Evolutionary conservation across 2,888 invertebrate species (phyloP).

Genomic region (Parasteatoda lunata): DNA sequence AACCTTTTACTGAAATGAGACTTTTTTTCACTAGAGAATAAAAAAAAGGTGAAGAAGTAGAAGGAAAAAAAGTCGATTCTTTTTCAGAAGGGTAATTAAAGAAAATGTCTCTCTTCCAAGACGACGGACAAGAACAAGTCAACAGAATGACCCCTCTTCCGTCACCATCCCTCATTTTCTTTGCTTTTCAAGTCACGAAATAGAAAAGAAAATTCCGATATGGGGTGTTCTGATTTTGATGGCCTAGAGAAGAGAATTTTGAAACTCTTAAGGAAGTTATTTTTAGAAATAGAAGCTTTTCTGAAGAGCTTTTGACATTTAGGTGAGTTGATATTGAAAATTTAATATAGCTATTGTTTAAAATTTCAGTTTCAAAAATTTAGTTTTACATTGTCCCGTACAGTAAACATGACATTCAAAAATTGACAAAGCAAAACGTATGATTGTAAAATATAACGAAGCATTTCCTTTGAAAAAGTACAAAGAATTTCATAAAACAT

Average conservation of each 20-base stretch:
- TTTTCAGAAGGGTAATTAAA: conserved; percentile 50
- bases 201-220: background rate
- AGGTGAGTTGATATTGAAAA: too few relatives aligned
- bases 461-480: too few relatives aligned
- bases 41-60: conserved; percentile 4
- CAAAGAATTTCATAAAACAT: too few relatives aligned
- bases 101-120: conserved; percentile 40
- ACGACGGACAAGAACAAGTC: background rate
- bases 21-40: background rate
- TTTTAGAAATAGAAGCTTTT: too few relatives aligned
- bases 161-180: background rate
- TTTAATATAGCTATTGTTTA: too few relatives aligned
- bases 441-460: too few relatives aligned
- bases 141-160: background rate
- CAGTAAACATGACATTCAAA: too few relatives aligned
- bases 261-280: too few relatives aligned
- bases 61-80: conserved; percentile 11
- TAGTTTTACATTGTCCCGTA: too few relatives aligned
- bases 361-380: too few relatives aligned
- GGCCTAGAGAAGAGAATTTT: background rate
- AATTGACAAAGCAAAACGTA: too few relatives aligned
- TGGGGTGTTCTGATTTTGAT: background rate
- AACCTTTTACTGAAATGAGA: conserved; percentile 2
- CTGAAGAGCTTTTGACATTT: too few relatives aligned
- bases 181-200: background rate